These are phyloP conservation scores for Lophotis ruficrista DNA, from an alignment of 2,113 vertebrate genomes.

Conservation along the genomic window DNA sequence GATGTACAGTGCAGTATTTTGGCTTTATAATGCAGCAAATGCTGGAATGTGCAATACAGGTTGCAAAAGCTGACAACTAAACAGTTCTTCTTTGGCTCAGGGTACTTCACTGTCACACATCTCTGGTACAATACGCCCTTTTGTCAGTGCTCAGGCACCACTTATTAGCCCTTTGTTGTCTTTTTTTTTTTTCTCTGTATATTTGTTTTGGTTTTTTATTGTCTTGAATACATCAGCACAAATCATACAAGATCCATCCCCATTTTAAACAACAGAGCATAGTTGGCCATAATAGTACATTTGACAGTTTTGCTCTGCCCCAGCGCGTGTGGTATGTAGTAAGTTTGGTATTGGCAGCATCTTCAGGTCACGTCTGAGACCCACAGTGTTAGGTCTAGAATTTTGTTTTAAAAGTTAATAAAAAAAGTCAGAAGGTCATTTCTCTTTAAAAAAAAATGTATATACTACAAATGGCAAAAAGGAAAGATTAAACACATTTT, in stretches of 20 bases:
- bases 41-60: conserved; percentile 44
- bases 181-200: not conserved
- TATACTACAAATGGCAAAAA: not conserved
- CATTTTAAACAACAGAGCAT: not conserved
- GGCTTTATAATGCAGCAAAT: not conserved
- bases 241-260: not conserved
- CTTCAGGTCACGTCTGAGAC: conserved; percentile 6
- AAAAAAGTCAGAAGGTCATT: not conserved
- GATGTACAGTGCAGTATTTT: not conserved
- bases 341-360: not conserved
- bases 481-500: conserved; percentile 56
- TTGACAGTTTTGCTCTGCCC: not conserved
- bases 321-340: not conserved
- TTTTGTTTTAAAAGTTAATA: not conserved
- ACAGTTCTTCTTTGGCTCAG: conserved; percentile 49
- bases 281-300: not conserved
- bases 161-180: not conserved
- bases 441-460: conserved; percentile 17
- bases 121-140: not conserved
- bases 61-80: conserved; percentile 30
- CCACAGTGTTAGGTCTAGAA: not conserved
- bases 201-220: not conserved
- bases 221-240: not conserved
- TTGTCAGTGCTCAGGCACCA: not conserved
- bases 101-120: conserved; percentile 33